A percentile compares a stretch with the other conserved stretches of the same genome.
phyloP scores from a whole-genome alignment of 2,797 vertebrate species.

The Urocyon cinereoargenteus region DNA sequence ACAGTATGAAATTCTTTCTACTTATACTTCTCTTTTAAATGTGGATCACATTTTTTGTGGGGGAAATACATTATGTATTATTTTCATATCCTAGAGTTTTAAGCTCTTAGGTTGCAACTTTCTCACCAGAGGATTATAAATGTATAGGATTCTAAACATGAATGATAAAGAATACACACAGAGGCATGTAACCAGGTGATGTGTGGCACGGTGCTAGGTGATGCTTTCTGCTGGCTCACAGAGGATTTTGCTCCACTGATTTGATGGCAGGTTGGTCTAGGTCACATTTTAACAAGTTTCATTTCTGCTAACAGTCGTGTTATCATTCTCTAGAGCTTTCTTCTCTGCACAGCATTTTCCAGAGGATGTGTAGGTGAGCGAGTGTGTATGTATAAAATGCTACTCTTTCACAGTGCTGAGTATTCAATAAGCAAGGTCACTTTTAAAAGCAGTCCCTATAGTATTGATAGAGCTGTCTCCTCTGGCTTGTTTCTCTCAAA shows the following conservation, averaged over 20 bases:
- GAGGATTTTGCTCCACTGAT: slow-evolving; percentile 57
- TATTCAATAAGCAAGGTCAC: slow-evolving; percentile 56
- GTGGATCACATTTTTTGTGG: not conserved
- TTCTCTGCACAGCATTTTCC: slow-evolving; percentile 56
- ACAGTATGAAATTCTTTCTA: not conserved
- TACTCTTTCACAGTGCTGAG: slow-evolving; percentile 26
- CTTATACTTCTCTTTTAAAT: not conserved
- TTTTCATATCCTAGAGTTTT: not conserved
- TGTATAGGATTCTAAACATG: not conserved
- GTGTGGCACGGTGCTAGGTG: fast-evolving
- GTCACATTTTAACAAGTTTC: slow-evolving; percentile 75
- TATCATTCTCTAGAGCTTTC: slow-evolving; percentile 71
- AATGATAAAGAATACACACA: not conserved
- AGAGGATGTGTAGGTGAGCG: not conserved
- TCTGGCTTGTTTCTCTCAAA: slow-evolving; percentile 50
- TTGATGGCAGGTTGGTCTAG: slow-evolving; percentile 58
- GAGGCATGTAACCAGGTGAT: not conserved
- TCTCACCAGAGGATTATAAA: not conserved
- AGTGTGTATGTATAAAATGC: slow-evolving; percentile 21
- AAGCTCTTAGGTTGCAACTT: not conserved
- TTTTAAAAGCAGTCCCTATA: slow-evolving; percentile 63
- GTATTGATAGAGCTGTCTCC: slow-evolving; percentile 52
- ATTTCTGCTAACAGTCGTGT: slow-evolving; percentile 61
- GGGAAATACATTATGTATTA: not conserved
- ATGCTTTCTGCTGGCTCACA: slow-evolving; percentile 43